These are phyloP conservation scores for Prolemur simus DNA, from an alignment of 2,113 vertebrate genomes.

Conservation along the genomic window DNA sequence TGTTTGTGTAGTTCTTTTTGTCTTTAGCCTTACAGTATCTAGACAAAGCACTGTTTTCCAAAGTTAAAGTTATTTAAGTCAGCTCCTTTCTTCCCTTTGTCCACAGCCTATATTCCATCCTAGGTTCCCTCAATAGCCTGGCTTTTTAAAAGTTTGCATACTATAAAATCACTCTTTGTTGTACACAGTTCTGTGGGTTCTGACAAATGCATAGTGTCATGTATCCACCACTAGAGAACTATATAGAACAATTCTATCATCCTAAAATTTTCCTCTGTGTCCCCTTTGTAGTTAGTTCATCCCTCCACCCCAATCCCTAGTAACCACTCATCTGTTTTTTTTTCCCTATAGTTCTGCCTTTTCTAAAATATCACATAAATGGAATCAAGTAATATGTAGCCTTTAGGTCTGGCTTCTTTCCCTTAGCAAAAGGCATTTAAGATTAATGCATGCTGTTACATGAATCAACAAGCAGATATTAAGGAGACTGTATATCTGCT, in stretches of 20 bases:
- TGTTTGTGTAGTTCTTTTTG: not conserved
- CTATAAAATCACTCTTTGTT: not conserved
- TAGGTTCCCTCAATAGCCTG: not conserved
- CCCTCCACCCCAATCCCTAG: not conserved
- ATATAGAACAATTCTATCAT: not conserved
- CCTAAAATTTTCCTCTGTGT: not conserved
- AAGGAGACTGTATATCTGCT: not conserved
- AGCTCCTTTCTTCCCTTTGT: not conserved
- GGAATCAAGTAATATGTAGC: not conserved
- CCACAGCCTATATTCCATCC: not conserved
- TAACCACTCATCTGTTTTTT: not conserved
- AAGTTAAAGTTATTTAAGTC: not conserved
- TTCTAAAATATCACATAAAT: slow-evolving; percentile 18
- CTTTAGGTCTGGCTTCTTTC: not conserved
- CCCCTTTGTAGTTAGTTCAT: not conserved
- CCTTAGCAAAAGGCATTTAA: slow-evolving; percentile 22
- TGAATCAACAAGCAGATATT: not conserved
- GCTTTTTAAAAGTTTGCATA: not conserved
- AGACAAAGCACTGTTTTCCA: not conserved
- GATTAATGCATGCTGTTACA: slow-evolving; percentile 4
- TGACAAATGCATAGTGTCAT: not conserved
- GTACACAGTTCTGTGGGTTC: not conserved
- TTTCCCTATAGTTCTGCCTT: not conserved
- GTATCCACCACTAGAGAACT: not conserved
- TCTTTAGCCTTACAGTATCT: slow-evolving; percentile 2